phyloP scores from a whole-genome alignment of 2,888 invertebrate genomes.

The Scaeva pyrastri region DNA sequence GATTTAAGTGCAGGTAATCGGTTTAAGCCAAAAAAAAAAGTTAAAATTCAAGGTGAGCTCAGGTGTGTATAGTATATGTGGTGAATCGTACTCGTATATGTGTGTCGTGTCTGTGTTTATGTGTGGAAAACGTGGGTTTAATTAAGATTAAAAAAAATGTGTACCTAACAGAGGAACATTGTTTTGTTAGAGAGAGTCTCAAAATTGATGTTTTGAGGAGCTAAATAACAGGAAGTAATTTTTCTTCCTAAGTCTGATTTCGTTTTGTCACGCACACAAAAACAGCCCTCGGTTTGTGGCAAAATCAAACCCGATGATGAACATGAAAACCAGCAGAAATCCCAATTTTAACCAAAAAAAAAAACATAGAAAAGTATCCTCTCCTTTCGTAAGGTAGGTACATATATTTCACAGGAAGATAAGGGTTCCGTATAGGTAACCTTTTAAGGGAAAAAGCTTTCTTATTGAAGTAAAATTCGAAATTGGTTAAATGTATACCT shows the following conservation, averaged over 20 bases:
- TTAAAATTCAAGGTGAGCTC: slow-evolving; percentile 30
- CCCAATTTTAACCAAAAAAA: neutral
- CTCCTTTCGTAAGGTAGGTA: neutral
- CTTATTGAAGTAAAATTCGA: neutral
- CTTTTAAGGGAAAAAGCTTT: neutral
- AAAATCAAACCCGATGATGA: neutral
- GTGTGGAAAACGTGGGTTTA: neutral
- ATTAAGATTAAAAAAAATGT: slow-evolving; percentile 33
- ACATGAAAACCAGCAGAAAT: neutral
- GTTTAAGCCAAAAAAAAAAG: neutral
- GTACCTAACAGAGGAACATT: neutral
- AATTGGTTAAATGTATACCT: neutral
- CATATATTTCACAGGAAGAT: neutral
- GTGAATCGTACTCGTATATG: too few species aligned
- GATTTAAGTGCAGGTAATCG: slow-evolving; percentile 27
- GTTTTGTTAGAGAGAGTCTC: neutral
- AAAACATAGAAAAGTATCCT: neutral
- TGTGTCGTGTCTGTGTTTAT: too few species aligned
- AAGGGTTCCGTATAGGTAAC: neutral
- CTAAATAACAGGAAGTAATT: slow-evolving; percentile 26
- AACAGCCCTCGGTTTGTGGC: neutral
- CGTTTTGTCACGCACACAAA: slow-evolving; percentile 13
- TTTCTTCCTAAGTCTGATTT: slow-evolving; percentile 16
- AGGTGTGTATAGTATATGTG: neutral
- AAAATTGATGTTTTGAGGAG: neutral